These are phyloP conservation scores for Bunonema sp. DNA, from an alignment of 2,888 invertebrate species.

Conservation along the genomic window DNA sequence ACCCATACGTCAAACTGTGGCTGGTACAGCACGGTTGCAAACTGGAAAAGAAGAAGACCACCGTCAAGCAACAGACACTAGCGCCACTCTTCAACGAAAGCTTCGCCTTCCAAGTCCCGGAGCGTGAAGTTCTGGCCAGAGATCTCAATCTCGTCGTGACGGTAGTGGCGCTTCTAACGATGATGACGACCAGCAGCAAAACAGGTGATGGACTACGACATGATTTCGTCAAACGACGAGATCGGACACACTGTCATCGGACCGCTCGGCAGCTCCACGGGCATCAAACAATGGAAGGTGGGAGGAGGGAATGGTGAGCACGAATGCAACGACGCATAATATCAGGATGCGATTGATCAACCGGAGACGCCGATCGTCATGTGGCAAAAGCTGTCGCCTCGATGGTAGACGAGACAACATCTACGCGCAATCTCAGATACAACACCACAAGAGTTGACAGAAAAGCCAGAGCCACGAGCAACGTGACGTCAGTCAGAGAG, in stretches of 20 bases:
- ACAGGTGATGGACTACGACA: constrained; percentile 42
- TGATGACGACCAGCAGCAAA: background rate
- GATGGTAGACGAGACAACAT: constrained; percentile 36
- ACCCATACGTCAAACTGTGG: constrained; percentile 45
- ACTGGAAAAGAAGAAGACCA: constrained; percentile 42
- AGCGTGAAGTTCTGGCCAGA: constrained; percentile 18
- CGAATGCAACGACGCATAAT: constrained; percentile 33
- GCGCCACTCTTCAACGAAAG: constrained; percentile 41
- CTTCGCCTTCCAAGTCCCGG: constrained; percentile 37
- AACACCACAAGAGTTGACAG: no score
- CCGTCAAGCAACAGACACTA: constrained; percentile 26
- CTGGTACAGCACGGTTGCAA: constrained; percentile 41
- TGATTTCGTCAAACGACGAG: constrained; percentile 36
- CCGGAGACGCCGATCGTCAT: constrained; percentile 34
- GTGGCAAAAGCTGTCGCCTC: constrained; percentile 37
- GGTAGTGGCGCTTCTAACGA: constrained; percentile 8
- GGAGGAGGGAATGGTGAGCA: constrained; percentile 27
- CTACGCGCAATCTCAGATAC: no score
- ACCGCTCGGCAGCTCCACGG: background rate
- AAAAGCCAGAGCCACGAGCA: no score
- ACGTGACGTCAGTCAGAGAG: no score
- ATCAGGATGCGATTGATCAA: constrained; percentile 15
- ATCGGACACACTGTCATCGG: constrained; percentile 42
- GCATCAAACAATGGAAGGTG: constrained; percentile 2
- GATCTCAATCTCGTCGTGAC: constrained; percentile 38